Evolutionary conservation across 1,140 invertebrate species (phyloP).

Genomic region (Bombyx mandarina): DNA sequence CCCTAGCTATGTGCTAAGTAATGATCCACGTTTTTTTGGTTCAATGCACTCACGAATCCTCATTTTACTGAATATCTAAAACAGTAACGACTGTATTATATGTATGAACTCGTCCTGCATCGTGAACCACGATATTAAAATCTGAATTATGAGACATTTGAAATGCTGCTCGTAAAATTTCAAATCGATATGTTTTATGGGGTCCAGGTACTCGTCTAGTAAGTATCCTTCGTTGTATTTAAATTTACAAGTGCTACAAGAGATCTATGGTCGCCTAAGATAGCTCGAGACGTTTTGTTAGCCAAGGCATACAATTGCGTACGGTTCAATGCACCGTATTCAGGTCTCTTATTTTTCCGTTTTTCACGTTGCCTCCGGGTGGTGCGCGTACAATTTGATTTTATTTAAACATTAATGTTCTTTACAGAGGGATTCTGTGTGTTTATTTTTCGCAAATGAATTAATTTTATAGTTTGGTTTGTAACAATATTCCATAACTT

Average conservation of each 20-base stretch:
- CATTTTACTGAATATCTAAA: conserved; percentile 53
- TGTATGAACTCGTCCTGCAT: conserved; percentile 32
- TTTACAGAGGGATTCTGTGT: background rate
- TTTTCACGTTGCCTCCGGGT: conserved; percentile 34
- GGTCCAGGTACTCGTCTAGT: too few relatives aligned
- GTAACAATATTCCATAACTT: too few relatives aligned
- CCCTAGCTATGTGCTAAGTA: conserved; percentile 50
- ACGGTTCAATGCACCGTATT: conserved; percentile 43
- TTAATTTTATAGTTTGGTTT: too few relatives aligned
- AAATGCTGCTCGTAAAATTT: too few relatives aligned
- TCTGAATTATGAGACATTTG: too few relatives aligned
- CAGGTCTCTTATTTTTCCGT: conserved; percentile 44
- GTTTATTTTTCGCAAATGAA: conserved; percentile 1
- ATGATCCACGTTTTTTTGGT: conserved; percentile 61
- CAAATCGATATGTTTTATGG: too few relatives aligned
- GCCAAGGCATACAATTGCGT: conserved; percentile 24
- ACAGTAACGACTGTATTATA: conserved; percentile 35
- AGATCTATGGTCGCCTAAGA: too few relatives aligned
- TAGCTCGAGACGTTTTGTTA: conserved; percentile 25
- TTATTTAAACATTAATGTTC: background rate
- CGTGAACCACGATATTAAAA: conserved; percentile 22
- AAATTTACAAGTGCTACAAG: too few relatives aligned
- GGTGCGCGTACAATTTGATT: conserved; percentile 6
- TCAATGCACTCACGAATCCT: conserved; percentile 63
- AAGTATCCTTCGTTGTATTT: too few relatives aligned